Evolutionary conservation across 2,797 vertebrate genomes (phyloP).

Genomic region (Chrosomus eos): DNA sequence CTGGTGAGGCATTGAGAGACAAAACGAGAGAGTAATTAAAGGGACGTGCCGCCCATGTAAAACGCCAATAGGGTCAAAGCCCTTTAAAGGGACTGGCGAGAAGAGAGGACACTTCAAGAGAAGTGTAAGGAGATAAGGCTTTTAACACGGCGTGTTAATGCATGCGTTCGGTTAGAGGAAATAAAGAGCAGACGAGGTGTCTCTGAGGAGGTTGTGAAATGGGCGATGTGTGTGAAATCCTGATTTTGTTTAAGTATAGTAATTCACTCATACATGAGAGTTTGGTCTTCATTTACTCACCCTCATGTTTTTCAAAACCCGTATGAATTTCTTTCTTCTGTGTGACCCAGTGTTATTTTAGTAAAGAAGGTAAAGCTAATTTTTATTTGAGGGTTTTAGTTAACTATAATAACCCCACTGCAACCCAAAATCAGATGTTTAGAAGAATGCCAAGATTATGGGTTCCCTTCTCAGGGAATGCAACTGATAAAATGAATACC

Average conservation of each 20-base stretch:
- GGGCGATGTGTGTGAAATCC: constrained; percentile 2
- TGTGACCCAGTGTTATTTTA: background rate
- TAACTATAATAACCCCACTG: too few relatives aligned
- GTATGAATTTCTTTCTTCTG: background rate
- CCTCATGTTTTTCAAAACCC: background rate
- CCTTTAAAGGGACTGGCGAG: constrained; percentile 75
- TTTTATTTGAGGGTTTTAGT: too few relatives aligned
- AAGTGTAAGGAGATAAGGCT: constrained; percentile 62
- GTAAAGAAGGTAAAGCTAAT: background rate
- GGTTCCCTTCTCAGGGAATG: too few relatives aligned
- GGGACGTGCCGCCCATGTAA: constrained; percentile 82
- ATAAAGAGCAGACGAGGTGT: background rate
- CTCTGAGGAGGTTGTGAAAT: constrained; percentile 39
- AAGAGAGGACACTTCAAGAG: constrained; percentile 59
- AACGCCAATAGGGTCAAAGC: constrained; percentile 84
- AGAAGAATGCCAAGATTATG: too few relatives aligned
- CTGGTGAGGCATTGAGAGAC: constrained; percentile 57
- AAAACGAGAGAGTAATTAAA: constrained; percentile 84
- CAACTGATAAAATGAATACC: background rate
- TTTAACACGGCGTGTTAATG: constrained; percentile 44
- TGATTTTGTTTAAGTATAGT: background rate
- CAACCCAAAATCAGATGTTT: background rate
- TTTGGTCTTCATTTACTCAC: background rate
- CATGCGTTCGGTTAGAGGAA: background rate
- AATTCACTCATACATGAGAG: constrained; percentile 4